Conservation (phyloP, 2,797 vertebrate genomes). For the Pseudochirops corinnae region DNA sequence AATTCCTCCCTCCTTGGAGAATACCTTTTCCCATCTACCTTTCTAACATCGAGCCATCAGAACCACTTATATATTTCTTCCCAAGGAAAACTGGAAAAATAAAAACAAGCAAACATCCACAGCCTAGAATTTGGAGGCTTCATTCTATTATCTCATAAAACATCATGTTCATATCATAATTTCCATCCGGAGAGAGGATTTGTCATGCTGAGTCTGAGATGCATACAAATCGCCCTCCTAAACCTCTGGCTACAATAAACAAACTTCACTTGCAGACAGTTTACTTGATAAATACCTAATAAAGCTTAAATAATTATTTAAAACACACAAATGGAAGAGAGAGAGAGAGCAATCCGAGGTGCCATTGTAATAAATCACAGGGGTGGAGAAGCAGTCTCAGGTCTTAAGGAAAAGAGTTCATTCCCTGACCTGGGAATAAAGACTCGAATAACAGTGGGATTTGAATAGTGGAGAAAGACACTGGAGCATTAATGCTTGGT, state of each 20-base stretch:
- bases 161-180: constrained; percentile 76
- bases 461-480: background rate
- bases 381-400: constrained; percentile 43
- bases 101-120: background rate
- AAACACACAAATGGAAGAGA: constrained; percentile 77
- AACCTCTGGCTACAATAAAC: constrained; percentile 81
- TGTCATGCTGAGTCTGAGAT: constrained; percentile 60
- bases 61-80: constrained; percentile 59
- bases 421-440: background rate
- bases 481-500: background rate
- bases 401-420: background rate
- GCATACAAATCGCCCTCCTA: constrained; percentile 78
- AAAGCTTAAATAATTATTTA: constrained; percentile 85
- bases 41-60: background rate
- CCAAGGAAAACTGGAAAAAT: constrained; percentile 16
- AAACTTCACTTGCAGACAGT: constrained; percentile 79
- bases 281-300: constrained; percentile 84
- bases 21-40: background rate
- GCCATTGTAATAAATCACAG: constrained; percentile 64
- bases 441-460: background rate
- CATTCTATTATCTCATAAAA: constrained; percentile 79
- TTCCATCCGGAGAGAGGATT: constrained; percentile 76
- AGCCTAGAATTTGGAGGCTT: constrained; percentile 61
- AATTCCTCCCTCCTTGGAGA: background rate
- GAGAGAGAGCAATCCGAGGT: constrained; percentile 64